Evolutionary conservation across 2,888 invertebrate species (phyloP), one percentile per base, ranked within the genome.

Genomic region (Silvanus unidentatus): DNA sequence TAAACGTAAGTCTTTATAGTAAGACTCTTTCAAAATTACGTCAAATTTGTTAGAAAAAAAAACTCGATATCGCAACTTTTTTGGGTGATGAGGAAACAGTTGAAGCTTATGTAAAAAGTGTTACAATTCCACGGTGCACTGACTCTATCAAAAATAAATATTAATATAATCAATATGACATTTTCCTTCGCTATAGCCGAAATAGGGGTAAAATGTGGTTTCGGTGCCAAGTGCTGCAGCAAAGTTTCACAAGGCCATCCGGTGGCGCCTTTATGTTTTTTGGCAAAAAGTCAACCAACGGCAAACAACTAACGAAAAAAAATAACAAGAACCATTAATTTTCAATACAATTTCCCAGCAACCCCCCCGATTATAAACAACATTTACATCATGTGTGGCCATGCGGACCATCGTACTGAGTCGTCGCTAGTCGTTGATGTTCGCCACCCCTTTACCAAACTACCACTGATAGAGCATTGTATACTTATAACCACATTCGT

Each of bases 381-480:
- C 43, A 52, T 52, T 49, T 48, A 44, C 43, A 47, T 41, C 42
- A 52, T 47, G 51, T 48, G 50, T 56, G 57, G 49, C 59, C 60
- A 62, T 54, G 58, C 58, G 57, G 57, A 43, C 47, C 51, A 48
- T 65, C 65, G 65, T 53, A 55, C 59, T 61, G 34, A 40, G 41
- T 42, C 40, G 48, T 39, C 59, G 63, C 60, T 49, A 43, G 36
- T 40, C 43, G 49, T 48, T 52, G 62, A 62, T 45, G 16, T 39
- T 46, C 53, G 53, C 43, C 50, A 58, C 62, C 63, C 64, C 62
- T 57, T 61, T 57, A 51, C 47, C 53, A 55, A 55, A 54, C 37
- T 58, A 53, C 53, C 47, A 55, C 58, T 53, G 54, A 57, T 58
- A 58, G 60, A 59, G 63, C 64, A 62, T 64, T 65, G 62, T 63